Conservation (phyloP, 2,797 vertebrate species). For the Rallus crepitans region DNA sequence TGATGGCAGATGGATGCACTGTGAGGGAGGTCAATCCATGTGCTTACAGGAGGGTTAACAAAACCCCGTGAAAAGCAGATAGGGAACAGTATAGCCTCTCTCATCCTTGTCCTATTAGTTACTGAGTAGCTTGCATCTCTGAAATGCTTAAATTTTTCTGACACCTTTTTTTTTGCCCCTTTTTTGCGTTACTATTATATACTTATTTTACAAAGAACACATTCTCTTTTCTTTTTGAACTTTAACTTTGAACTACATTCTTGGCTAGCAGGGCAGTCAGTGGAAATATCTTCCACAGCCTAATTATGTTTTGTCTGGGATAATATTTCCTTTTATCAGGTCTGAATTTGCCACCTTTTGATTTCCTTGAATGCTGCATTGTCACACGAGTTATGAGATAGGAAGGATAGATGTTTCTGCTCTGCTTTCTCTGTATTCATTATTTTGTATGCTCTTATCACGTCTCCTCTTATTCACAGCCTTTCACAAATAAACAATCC, state of each 20-base stretch:
- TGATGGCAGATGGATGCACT: not conserved
- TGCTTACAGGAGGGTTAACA: not conserved
- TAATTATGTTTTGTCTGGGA: not conserved
- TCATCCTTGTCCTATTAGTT: not conserved
- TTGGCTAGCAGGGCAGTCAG: not conserved
- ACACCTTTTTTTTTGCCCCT: not conserved
- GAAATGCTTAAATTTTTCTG: not conserved
- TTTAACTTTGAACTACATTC: not conserved
- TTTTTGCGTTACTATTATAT: not conserved
- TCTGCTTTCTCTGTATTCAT: not conserved
- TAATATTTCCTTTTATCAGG: not conserved
- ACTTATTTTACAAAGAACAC: not conserved
- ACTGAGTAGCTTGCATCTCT: not conserved
- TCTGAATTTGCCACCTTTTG: constrained; percentile 11
- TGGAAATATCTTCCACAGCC: not conserved
- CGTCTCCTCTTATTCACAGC: not conserved
- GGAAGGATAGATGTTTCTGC: not conserved
- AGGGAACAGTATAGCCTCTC: not conserved
- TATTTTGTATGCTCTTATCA: not conserved
- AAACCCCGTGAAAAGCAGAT: not conserved
- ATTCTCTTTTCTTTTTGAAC: not conserved
- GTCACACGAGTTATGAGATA: not conserved
- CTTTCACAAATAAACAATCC: constrained; percentile 7
- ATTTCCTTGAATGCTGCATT: constrained; percentile 11
- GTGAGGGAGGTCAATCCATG: not conserved